Conservation (phyloP, 2,888 invertebrate genomes). For the Caenorhabditis panamensis region DNA sequence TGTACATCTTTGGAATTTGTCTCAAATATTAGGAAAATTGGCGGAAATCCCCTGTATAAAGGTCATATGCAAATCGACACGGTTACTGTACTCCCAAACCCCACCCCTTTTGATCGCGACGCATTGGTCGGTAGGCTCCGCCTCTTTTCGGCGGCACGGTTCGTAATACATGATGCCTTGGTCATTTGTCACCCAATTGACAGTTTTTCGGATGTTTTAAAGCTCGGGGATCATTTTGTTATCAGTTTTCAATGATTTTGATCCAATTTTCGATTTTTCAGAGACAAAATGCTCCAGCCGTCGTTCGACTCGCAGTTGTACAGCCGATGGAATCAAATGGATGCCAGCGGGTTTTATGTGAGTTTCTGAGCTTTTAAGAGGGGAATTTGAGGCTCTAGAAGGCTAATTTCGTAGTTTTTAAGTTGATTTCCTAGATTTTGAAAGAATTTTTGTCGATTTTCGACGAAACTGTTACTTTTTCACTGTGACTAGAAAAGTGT, state of each 20-base stretch:
- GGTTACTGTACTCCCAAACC: constrained; percentile 38
- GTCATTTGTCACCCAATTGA: constrained; percentile 25
- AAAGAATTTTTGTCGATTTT: too few relatives aligned
- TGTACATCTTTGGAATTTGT: too few relatives aligned
- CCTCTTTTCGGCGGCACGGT: constrained; percentile 6
- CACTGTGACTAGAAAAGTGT: too few relatives aligned
- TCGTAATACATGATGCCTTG: constrained; percentile 21
- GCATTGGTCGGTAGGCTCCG: constrained; percentile 30
- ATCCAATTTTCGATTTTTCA: constrained; percentile 20
- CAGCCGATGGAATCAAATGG: constrained; percentile 54
- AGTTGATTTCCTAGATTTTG: too few relatives aligned
- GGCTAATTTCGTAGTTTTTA: too few relatives aligned
- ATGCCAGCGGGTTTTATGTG: constrained; percentile 43
- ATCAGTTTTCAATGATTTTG: not conserved
- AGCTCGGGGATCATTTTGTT: not conserved
- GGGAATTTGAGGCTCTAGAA: too few relatives aligned
- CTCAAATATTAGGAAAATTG: too few relatives aligned
- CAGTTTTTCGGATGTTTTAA: not conserved
- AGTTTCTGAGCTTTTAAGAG: constrained; percentile 12
- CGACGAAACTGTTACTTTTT: too few relatives aligned
- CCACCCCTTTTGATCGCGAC: constrained; percentile 19
- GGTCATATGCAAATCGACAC: constrained; percentile 46
- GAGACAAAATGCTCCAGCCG: constrained; percentile 60
- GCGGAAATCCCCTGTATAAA: not conserved
- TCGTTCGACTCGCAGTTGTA: constrained; percentile 58